Percentiles rank a stretch among this genome's conserved stretches.
These are phyloP conservation scores for Xerus inauris DNA, from an alignment of 2,113 vertebrate genomes.

Conservation along the genomic window DNA sequence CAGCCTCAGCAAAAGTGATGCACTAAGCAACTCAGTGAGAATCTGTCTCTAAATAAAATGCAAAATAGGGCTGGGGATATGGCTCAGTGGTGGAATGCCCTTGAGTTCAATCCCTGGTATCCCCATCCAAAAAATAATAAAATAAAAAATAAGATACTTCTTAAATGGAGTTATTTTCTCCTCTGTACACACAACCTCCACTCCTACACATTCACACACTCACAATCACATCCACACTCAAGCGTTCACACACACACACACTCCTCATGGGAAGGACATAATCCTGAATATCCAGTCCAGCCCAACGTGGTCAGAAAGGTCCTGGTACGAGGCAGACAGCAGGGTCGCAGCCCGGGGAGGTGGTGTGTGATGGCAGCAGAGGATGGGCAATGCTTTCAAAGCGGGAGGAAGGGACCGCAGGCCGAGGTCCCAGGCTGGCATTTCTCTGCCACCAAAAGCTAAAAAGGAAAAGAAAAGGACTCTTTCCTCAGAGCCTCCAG, in stretches of 20 bases:
- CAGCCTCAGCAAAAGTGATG: no score
- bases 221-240: not conserved
- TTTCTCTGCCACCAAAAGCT: not conserved
- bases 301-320: no score
- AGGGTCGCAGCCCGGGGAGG: no score
- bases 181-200: not conserved
- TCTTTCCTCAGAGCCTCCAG: no score
- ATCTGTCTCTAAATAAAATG: no score
- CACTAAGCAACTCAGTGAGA: no score
- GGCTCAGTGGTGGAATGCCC: no score
- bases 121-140: no score
- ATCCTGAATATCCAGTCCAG: not conserved
- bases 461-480: not conserved
- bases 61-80: no score
- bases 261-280: no score
- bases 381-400: not conserved
- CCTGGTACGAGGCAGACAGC: not conserved
- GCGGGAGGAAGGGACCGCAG: not conserved
- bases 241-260: not conserved
- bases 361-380: not conserved
- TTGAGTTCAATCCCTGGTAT: no score
- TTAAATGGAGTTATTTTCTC: not conserved
- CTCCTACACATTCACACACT: no score
- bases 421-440: fast-evolving
- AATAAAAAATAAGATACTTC: not conserved